phyloP scores from a whole-genome alignment of 2,888 invertebrate genomes.

The Andricus quercusramuli region DNA sequence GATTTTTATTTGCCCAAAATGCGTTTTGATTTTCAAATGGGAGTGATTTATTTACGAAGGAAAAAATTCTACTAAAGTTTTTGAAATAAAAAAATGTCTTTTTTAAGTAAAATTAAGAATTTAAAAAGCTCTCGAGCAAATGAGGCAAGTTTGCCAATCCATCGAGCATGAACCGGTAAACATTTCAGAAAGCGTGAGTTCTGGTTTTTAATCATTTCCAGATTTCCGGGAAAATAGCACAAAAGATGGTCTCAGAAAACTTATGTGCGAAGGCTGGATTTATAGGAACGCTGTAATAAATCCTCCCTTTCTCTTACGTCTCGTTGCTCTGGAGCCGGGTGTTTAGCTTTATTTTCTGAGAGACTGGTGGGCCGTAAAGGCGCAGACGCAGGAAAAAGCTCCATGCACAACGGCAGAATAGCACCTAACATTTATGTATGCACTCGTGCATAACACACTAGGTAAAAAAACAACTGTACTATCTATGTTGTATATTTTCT shows the following conservation, averaged over 20 bases:
- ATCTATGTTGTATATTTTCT: slow-evolving; percentile 41
- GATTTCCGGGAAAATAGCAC: slow-evolving; percentile 30
- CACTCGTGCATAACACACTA: slow-evolving; percentile 28
- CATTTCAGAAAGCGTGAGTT: neutral
- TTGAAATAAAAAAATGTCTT: neutral
- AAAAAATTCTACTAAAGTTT: neutral
- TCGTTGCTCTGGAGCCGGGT: slow-evolving; percentile 22
- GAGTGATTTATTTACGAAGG: neutral
- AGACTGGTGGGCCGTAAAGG: slow-evolving; percentile 21
- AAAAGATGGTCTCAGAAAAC: slow-evolving; percentile 20
- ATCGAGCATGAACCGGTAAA: neutral
- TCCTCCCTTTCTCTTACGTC: slow-evolving; percentile 28
- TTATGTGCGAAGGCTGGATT: slow-evolving; percentile 16
- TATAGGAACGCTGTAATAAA: slow-evolving; percentile 26
- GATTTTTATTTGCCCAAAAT: neutral
- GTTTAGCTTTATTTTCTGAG: slow-evolving; percentile 30
- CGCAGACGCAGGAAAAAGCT: slow-evolving; percentile 27
- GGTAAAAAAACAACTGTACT: slow-evolving; percentile 24
- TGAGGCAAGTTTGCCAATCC: neutral
- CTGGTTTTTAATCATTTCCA: slow-evolving; percentile 24
- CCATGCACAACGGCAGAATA: slow-evolving; percentile 23
- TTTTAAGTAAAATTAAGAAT: too few relatives aligned
- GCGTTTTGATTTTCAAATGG: neutral
- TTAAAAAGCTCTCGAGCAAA: neutral
- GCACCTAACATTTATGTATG: slow-evolving; percentile 29